Evolutionary conservation across 2,113 vertebrate species (phyloP).

Genomic region (Thymallus thymallus): DNA sequence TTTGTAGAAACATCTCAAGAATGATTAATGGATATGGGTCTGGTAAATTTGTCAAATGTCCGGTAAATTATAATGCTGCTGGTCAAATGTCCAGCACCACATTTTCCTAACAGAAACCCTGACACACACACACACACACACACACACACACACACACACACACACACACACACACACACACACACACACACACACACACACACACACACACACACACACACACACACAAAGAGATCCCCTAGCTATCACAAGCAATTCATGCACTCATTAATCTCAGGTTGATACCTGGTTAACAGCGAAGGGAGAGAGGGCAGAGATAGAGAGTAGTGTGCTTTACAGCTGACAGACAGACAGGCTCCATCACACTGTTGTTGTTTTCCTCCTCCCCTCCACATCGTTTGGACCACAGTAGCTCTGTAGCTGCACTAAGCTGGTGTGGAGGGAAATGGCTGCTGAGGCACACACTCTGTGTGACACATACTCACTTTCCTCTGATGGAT

Average conservation of each 20-base stretch:
- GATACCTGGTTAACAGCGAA: conserved; percentile 50
- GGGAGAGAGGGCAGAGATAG: conserved; percentile 24
- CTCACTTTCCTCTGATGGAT: conserved; percentile 2
- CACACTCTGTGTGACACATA: conserved; percentile 4
- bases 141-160: too few relatives aligned
- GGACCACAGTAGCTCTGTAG: not conserved
- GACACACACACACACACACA: too few relatives aligned
- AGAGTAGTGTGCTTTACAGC: conserved; percentile 13
- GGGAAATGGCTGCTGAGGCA: conserved; percentile 25
- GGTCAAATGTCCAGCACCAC: too few relatives aligned
- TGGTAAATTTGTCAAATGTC: too few relatives aligned
- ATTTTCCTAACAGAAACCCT: too few relatives aligned
- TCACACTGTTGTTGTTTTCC: conserved; percentile 7
- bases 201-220: not conserved
- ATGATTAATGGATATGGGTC: too few relatives aligned
- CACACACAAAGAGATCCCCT: conserved; percentile 14
- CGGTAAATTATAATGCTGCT: too few relatives aligned
- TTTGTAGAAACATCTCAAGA: too few relatives aligned
- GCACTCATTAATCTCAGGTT: conserved; percentile 46
- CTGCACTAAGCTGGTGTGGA: conserved; percentile 18
- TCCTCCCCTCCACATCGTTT: too few relatives aligned
- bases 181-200: conserved; percentile 1
- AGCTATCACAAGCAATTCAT: conserved; percentile 60
- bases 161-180: too few relatives aligned
- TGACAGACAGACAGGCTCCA: conserved; percentile 36